Evolutionary conservation across 2,113 vertebrate genomes (phyloP).

Genomic region (Panurus biarmicus): DNA sequence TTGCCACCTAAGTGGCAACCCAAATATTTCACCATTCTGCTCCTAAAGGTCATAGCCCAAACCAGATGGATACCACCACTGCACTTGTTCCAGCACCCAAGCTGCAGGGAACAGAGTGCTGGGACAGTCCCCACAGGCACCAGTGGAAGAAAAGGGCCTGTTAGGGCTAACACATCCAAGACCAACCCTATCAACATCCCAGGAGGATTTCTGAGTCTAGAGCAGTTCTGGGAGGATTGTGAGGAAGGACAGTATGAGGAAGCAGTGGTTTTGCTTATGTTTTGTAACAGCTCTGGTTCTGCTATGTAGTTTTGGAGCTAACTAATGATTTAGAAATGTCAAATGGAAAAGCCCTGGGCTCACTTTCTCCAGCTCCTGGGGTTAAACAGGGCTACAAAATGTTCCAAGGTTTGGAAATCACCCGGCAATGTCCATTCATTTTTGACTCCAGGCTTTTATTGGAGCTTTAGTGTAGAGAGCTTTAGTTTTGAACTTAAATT

Average conservation of each 20-base stretch:
- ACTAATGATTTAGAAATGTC: not conserved
- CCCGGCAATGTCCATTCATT: not conserved
- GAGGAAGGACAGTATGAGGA: not conserved
- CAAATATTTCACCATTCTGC: not conserved
- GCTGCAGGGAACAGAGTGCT: not conserved
- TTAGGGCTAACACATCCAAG: not conserved
- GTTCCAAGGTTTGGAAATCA: not conserved
- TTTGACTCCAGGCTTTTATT: not conserved
- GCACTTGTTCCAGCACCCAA: not conserved
- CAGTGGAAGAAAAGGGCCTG: not conserved
- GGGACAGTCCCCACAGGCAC: not conserved
- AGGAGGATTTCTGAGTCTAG: not conserved
- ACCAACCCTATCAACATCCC: rapidly evolving
- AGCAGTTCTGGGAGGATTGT: not conserved
- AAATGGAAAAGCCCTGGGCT: not conserved
- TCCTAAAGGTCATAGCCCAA: not conserved
- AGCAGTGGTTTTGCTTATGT: not conserved
- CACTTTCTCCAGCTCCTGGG: not conserved
- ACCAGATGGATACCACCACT: not conserved
- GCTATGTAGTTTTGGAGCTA: not conserved
- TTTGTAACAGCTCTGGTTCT: not conserved
- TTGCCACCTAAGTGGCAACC: not conserved
- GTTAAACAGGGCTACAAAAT: not conserved
- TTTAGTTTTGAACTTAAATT: not conserved
- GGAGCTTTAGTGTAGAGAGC: not conserved